Evolutionary conservation across 2,888 invertebrate genomes (phyloP).

Genomic region (Nemapogon koenigi): DNA sequence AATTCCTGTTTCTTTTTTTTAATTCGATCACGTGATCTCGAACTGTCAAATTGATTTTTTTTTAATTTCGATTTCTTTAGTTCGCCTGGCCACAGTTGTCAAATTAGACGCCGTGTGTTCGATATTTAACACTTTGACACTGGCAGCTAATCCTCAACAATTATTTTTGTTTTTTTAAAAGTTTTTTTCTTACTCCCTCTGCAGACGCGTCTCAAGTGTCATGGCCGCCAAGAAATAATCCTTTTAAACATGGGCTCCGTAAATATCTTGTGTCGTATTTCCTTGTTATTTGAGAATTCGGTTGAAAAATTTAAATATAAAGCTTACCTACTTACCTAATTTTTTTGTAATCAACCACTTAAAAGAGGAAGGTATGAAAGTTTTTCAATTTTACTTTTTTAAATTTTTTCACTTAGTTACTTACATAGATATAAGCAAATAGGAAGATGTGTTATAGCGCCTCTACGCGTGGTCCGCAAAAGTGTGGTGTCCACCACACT

Average conservation of each 20-base stretch:
- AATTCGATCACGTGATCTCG: conserved; percentile 24
- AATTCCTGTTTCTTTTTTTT: conserved; percentile 34
- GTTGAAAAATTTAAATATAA: conserved; percentile 41
- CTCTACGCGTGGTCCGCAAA: no score
- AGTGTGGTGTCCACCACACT: no score
- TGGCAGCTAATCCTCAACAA: conserved; percentile 59
- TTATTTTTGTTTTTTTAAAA: conserved; percentile 33
- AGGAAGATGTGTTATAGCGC: no score
- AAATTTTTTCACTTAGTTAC: no score
- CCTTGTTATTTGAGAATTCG: conserved; percentile 26
- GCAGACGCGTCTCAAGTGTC: conserved; percentile 42
- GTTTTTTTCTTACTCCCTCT: not conserved
- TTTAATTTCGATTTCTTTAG: conserved; percentile 13
- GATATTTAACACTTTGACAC: conserved; percentile 66
- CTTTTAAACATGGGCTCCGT: conserved; percentile 44
- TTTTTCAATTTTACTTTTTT: no score
- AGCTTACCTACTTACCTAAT: conserved; percentile 19
- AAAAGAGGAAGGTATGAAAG: no score
- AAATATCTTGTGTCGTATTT: conserved; percentile 50
- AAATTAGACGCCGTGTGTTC: conserved; percentile 58
- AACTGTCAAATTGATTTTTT: conserved; percentile 20
- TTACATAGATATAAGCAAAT: no score
- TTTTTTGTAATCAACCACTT: no score
- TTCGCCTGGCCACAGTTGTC: conserved; percentile 48
- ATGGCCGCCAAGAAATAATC: conserved; percentile 50